Conservation (phyloP, 2,113 vertebrate genomes). For the Tetrao urogallus region DNA sequence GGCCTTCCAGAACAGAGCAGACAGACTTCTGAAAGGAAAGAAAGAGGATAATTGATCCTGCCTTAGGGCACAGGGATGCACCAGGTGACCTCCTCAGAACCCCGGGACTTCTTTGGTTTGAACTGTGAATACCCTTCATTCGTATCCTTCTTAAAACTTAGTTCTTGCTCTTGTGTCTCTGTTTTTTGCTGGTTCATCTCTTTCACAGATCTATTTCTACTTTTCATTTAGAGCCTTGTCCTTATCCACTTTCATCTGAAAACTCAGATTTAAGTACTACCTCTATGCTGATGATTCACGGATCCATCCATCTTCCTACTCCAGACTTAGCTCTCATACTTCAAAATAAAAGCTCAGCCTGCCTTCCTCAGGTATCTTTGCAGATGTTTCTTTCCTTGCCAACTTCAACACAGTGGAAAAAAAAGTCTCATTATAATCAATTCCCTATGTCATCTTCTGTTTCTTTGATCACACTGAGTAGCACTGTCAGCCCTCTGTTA, state of each 20-base stretch:
- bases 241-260: constrained; percentile 57
- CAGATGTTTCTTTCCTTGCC: constrained; percentile 28
- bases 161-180: background rate
- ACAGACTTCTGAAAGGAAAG: constrained; percentile 47
- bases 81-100: background rate
- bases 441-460: constrained; percentile 1
- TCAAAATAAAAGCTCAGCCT: constrained; percentile 35
- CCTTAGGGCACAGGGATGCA: background rate
- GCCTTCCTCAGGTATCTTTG: background rate
- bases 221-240: constrained; percentile 33
- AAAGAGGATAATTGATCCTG: constrained; percentile 31
- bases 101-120: background rate
- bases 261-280: constrained; percentile 34
- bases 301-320: constrained; percentile 9
- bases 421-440: background rate
- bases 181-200: background rate
- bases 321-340: background rate
- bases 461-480: constrained; percentile 5
- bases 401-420: background rate
- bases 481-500: background rate
- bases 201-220: background rate
- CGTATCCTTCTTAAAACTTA: background rate
- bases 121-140: background rate
- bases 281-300: constrained; percentile 51
- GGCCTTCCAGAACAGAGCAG: constrained; percentile 53